These are phyloP conservation scores for Brachymystax lenok DNA, from an alignment of 2,797 vertebrate genomes.

Conservation along the genomic window DNA sequence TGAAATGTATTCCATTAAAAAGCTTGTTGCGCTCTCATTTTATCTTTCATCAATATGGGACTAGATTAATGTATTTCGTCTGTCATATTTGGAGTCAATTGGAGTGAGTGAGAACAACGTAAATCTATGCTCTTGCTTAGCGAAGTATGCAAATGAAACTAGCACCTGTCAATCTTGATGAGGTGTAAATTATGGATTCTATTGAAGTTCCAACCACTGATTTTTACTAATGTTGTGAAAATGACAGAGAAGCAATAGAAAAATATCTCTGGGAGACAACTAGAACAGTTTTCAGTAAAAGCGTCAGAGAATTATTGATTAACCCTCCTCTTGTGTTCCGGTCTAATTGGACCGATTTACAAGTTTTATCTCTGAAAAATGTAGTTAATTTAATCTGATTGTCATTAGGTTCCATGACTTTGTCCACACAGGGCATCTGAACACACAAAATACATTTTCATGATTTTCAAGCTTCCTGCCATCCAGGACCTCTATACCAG, in stretches of 20 bases:
- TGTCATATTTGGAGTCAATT: neutral
- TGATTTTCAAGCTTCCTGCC: too few relatives aligned
- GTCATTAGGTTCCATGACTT: too few relatives aligned
- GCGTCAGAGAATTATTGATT: slow-evolving; percentile 18
- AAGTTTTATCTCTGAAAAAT: too few relatives aligned
- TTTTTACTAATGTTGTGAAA: neutral
- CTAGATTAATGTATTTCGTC: neutral
- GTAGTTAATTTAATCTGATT: too few relatives aligned
- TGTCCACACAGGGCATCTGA: too few relatives aligned
- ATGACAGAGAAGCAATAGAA: neutral
- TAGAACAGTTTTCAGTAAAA: neutral
- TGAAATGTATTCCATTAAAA: neutral
- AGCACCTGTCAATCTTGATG: neutral
- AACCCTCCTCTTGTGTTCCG: neutral
- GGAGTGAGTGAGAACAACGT: neutral
- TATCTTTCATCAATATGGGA: neutral
- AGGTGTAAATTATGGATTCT: slow-evolving; percentile 5
- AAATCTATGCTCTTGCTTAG: neutral
- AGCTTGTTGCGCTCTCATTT: neutral
- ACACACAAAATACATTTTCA: too few relatives aligned
- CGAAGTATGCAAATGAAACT: neutral
- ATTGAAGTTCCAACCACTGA: neutral
- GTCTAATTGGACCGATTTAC: too few relatives aligned
- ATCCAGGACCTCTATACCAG: too few relatives aligned
- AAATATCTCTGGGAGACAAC: neutral